A percentile compares a stretch with the other conserved stretches of the same genome.
These are phyloP conservation scores for Riptortus pedestris DNA, from an alignment of 1,140 invertebrate species.

Conservation along the genomic window DNA sequence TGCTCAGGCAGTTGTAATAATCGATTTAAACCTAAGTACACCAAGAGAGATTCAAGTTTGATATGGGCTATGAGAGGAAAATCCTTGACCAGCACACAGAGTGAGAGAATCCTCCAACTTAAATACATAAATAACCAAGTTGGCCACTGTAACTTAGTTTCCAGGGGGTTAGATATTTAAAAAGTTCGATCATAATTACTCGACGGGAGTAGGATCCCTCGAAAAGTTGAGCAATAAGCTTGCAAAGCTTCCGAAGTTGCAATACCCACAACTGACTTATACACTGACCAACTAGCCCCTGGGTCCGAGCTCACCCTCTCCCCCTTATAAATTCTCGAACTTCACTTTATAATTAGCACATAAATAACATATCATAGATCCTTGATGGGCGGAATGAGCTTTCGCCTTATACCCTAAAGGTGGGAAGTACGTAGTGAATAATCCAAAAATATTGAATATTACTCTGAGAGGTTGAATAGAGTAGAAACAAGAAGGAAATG, in stretches of 20 bases:
- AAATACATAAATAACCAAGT: conserved; percentile 21
- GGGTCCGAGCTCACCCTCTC: not conserved
- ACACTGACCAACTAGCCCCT: conserved; percentile 18
- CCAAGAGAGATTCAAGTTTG: not conserved
- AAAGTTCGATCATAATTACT: conserved; percentile 23
- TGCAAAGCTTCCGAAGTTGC: conserved; percentile 17
- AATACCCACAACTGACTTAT: conserved; percentile 22
- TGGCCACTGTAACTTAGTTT: conserved; percentile 19
- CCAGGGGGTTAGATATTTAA: conserved; percentile 22
- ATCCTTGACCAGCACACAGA: not conserved
- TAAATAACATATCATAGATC: conserved; percentile 14
- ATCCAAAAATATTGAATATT: too few species aligned
- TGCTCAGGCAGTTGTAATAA: too few species aligned
- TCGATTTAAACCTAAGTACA: too few species aligned
- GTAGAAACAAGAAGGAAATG: too few species aligned
- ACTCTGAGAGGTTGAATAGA: too few species aligned
- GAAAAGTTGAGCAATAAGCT: conserved; percentile 24
- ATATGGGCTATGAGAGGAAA: not conserved
- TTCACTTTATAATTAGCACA: conserved; percentile 7
- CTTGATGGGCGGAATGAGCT: too few species aligned
- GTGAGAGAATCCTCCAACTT: not conserved
- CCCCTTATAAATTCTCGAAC: conserved; percentile 14
- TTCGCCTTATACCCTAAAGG: too few species aligned
- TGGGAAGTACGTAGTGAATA: too few species aligned
- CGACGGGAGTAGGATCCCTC: not conserved